Conservation (phyloP, 1,140 invertebrate genomes). For the Lanistes nyassanus region DNA sequence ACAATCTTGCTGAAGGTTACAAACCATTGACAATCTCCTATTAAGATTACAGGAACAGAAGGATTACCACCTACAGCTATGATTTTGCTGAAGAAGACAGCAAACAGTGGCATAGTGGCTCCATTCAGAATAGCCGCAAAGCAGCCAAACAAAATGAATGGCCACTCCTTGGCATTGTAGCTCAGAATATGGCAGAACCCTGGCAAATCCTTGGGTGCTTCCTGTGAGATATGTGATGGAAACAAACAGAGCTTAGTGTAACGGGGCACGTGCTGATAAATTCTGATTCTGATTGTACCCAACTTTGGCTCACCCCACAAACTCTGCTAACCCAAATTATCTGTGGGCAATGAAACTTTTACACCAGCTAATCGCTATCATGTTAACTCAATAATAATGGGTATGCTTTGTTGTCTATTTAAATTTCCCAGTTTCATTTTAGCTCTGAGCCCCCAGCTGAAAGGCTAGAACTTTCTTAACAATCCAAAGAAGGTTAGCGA, state of each 20-base stretch:
- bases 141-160: constrained; percentile 78
- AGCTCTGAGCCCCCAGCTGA: no score
- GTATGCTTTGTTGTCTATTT: no score
- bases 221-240: constrained; percentile 9
- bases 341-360: no score
- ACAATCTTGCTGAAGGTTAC: no score
- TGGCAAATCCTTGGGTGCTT: constrained; percentile 31
- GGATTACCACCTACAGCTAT: constrained; percentile 72
- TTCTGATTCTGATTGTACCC: no score
- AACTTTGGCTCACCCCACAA: no score
- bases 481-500: no score
- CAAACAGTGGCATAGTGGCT: constrained; percentile 82
- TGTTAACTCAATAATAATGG: neutral
- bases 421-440: no score
- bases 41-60: neutral
- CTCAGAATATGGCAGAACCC: constrained; percentile 73
- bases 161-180: constrained; percentile 83
- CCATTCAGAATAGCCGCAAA: constrained; percentile 80
- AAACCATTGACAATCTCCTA: no score
- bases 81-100: constrained; percentile 87
- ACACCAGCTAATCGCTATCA: neutral
- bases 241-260: no score
- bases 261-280: no score
- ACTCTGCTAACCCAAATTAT: neutral
- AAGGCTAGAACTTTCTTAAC: no score